phyloP scores from a whole-genome alignment of 2,797 vertebrate genomes.

The Gephyroberyx darwinii region DNA sequence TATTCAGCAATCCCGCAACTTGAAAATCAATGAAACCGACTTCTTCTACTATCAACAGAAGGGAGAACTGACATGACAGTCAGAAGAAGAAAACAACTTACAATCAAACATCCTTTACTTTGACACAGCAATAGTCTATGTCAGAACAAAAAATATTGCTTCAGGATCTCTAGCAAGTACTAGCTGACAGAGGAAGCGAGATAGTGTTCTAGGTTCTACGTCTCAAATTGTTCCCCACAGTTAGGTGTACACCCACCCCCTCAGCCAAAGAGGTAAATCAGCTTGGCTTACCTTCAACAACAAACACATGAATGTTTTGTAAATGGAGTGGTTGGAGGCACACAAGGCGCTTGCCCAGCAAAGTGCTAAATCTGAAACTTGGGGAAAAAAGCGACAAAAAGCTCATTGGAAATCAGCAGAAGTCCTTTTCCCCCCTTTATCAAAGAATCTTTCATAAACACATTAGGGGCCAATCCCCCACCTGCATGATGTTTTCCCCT shows the following conservation, averaged over 20 bases:
- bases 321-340: conserved; percentile 61
- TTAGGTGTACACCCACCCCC: conserved; percentile 32
- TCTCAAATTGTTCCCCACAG: conserved; percentile 31
- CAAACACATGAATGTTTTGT: conserved; percentile 72
- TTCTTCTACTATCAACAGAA: too few relatives aligned
- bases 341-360: conserved; percentile 53
- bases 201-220: conserved; percentile 4
- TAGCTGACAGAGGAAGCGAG: background rate
- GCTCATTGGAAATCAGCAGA: conserved; percentile 80
- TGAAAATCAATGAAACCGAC: too few relatives aligned
- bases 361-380: conserved; percentile 77
- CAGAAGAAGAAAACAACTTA: background rate
- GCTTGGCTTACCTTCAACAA: conserved; percentile 75
- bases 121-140: background rate
- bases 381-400: conserved; percentile 80
- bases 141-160: background rate
- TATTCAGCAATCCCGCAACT: too few relatives aligned
- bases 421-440: conserved; percentile 72
- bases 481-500: conserved; percentile 91
- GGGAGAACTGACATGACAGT: too few relatives aligned
- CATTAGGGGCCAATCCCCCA: conserved; percentile 82
- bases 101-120: background rate
- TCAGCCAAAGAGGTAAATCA: conserved; percentile 68
- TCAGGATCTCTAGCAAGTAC: background rate
- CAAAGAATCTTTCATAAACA: conserved; percentile 87